Evolutionary conservation across 2,888 invertebrate genomes (phyloP).

Genomic region (Ditylenchus weischeri): DNA sequence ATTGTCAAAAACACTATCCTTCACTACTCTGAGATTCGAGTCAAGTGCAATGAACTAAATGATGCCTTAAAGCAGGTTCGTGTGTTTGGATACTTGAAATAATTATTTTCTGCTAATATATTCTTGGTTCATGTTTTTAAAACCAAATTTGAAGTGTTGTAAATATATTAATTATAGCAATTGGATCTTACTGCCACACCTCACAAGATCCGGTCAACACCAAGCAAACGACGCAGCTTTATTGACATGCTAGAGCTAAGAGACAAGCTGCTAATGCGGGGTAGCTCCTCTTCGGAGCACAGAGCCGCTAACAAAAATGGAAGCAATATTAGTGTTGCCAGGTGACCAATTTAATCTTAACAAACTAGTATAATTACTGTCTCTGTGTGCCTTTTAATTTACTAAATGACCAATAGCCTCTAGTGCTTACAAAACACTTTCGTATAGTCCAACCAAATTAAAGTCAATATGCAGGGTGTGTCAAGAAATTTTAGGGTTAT

Average conservation of each 20-base stretch:
- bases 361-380: slow-evolving; percentile 11
- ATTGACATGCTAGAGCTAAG: slow-evolving; percentile 57
- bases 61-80: slow-evolving; percentile 57
- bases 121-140: too few relatives aligned
- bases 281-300: slow-evolving; percentile 38
- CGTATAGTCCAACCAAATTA: too few relatives aligned
- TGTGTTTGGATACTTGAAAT: too few relatives aligned
- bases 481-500: too few relatives aligned
- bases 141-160: too few relatives aligned
- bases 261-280: slow-evolving; percentile 53
- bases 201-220: slow-evolving; percentile 58
- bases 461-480: too few relatives aligned
- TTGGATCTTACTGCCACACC: slow-evolving; percentile 58
- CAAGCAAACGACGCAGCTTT: slow-evolving; percentile 56
- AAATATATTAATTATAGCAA: slow-evolving; percentile 26
- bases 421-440: too few relatives aligned
- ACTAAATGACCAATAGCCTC: too few relatives aligned
- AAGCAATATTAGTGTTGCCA: slow-evolving; percentile 56
- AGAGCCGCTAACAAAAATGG: slow-evolving; percentile 47
- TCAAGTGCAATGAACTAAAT: slow-evolving; percentile 57
- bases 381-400: too few relatives aligned
- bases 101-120: too few relatives aligned
- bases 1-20: slow-evolving; percentile 59
- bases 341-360: slow-evolving; percentile 35
- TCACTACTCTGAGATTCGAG: slow-evolving; percentile 57